These are phyloP conservation scores for Epinephelus lanceolatus DNA, from an alignment of 2,113 vertebrate genomes.

Conservation along the genomic window DNA sequence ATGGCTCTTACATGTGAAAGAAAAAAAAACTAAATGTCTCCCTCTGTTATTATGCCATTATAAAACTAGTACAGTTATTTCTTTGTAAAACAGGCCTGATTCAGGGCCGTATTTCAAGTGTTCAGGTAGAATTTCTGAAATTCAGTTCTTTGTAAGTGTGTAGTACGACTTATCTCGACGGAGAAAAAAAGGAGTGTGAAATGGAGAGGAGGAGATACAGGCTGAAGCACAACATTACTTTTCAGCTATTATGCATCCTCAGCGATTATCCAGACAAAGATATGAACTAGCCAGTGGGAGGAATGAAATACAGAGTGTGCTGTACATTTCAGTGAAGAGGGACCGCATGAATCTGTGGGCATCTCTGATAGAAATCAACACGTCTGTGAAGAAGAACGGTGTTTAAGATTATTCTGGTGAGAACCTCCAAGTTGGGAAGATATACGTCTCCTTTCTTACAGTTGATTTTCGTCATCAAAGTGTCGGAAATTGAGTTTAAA, in stretches of 20 bases:
- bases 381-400: background rate
- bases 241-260: constrained; percentile 32
- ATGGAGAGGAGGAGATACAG: background rate
- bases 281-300: constrained; percentile 1
- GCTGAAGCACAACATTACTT: constrained; percentile 11
- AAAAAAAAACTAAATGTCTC: background rate
- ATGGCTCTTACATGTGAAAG: background rate
- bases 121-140: background rate
- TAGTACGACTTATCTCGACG: background rate
- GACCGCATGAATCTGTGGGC: background rate
- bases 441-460: constrained; percentile 25
- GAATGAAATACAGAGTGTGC: background rate
- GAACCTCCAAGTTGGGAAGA: background rate
- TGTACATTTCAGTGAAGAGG: background rate
- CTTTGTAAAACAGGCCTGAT: background rate
- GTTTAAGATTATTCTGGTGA: background rate
- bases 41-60: background rate
- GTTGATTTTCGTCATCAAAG: constrained; percentile 56
- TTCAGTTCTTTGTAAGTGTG: background rate
- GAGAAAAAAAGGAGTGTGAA: constrained; percentile 7
- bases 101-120: background rate
- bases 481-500: constrained; percentile 44
- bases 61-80: background rate
- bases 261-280: constrained; percentile 27
- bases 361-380: background rate